These are phyloP conservation scores for Chironex yamaguchii DNA, from an alignment of 30 jellyfish, hydroid and myxozoan genomes.

Conservation along the genomic window DNA sequence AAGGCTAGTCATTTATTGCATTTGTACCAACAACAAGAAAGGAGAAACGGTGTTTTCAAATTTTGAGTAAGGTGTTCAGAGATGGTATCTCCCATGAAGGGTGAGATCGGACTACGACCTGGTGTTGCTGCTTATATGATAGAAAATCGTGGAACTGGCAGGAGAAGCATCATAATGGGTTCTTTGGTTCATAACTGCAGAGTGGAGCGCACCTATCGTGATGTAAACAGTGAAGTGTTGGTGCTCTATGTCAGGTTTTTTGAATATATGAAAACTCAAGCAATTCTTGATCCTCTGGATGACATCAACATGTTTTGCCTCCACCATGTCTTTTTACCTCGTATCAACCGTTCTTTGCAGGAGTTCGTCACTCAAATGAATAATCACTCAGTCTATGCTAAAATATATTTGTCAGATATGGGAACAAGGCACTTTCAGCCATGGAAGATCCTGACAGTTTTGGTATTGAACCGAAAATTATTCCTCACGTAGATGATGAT, in stretches of 20 bases:
- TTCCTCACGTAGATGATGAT: conserved; percentile 9
- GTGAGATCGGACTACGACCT: conserved; percentile 40
- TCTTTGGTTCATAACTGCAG: conserved; percentile 49
- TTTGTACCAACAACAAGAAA: conserved; percentile 34
- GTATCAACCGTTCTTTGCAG: conserved; percentile 3
- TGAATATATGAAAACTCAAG: conserved; percentile 10
- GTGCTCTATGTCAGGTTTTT: conserved; percentile 13
- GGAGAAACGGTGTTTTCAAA: conserved; percentile 24
- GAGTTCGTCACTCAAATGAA: conserved; percentile 46
- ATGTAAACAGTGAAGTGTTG: conserved; percentile 31
- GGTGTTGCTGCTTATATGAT: conserved; percentile 4
- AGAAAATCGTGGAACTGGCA: conserved; percentile 7
- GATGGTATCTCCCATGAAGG: conserved; percentile 32
- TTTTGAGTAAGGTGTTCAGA: conserved; percentile 25
- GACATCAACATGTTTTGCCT: conserved; percentile 11
- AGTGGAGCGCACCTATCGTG: conserved; percentile 52
- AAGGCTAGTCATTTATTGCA: conserved; percentile 7
- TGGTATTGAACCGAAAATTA: conserved; percentile 16
- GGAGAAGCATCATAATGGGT: conserved; percentile 51
- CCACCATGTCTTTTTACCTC: conserved; percentile 27
- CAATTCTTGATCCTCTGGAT: conserved; percentile 18
- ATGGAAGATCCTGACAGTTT: conserved; percentile 13
- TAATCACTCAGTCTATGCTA: conserved; percentile 19
- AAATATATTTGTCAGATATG: conserved; percentile 32
- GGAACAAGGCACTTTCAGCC: conserved; percentile 18